These are phyloP conservation scores for Lithobates sylvaticus DNA, from an alignment of 2,797 vertebrate species.

Conservation along the genomic window DNA sequence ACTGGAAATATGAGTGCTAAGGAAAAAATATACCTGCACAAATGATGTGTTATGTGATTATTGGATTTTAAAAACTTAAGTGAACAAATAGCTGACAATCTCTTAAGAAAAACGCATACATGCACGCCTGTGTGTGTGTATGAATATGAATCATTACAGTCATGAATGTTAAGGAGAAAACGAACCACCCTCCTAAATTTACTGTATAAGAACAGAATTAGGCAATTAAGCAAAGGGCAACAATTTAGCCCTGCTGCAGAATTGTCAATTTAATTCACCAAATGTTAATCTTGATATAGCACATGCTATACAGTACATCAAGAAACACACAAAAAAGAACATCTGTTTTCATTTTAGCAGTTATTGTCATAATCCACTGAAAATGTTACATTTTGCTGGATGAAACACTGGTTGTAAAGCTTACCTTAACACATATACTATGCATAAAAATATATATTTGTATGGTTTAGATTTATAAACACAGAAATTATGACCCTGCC, in stretches of 20 bases:
- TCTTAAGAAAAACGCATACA: background rate
- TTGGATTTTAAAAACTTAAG: background rate
- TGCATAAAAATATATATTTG: background rate
- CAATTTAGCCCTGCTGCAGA: background rate
- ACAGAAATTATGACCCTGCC: background rate
- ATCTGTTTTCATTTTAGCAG: background rate
- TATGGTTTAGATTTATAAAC: background rate
- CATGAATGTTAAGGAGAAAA: background rate
- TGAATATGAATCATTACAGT: background rate
- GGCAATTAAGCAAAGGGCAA: background rate
- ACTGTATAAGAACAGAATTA: background rate
- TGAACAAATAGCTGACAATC: conserved; percentile 15
- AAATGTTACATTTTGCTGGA: background rate
- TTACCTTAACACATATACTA: background rate
- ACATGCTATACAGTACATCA: background rate
- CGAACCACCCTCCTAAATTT: background rate
- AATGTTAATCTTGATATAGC: background rate
- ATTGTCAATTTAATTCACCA: background rate
- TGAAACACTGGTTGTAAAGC: background rate
- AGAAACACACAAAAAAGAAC: background rate
- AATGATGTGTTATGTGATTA: conserved; percentile 23
- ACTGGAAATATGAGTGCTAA: conserved; percentile 11
- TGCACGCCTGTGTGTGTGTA: background rate
- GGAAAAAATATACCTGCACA: conserved; percentile 9
- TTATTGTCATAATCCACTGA: background rate